Percentiles rank a stretch among this genome's conserved stretches.
Evolutionary conservation across 2,113 vertebrate genomes (phyloP).

Genomic region (Stercorarius parasiticus): DNA sequence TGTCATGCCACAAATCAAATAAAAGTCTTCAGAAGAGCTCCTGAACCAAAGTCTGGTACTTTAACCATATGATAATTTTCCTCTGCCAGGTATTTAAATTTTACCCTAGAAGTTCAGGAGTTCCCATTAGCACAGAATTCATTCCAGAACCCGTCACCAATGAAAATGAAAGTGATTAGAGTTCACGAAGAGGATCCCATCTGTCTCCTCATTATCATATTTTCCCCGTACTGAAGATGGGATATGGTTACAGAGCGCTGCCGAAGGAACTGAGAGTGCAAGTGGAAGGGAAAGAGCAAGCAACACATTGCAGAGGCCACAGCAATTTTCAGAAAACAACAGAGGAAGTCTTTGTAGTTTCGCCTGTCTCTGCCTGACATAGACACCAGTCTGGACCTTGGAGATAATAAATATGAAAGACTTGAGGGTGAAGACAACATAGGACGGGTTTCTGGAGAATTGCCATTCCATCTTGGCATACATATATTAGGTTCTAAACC

Average conservation of each 20-base stretch:
- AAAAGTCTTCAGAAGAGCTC: background rate
- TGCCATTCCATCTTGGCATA: background rate
- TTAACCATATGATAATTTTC: background rate
- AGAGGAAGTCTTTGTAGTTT: background rate
- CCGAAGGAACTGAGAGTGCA: rapidly evolving
- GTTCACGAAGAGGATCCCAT: background rate
- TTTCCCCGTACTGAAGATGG: background rate
- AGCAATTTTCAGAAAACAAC: background rate
- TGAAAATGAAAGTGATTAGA: background rate
- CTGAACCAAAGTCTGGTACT: background rate
- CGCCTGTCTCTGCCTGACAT: background rate
- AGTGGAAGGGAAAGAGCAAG: background rate
- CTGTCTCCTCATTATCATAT: background rate
- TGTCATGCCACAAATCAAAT: slow-evolving; percentile 14
- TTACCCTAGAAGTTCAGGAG: background rate
- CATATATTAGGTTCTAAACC: background rate
- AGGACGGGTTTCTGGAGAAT: background rate
- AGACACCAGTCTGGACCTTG: background rate
- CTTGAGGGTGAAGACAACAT: background rate
- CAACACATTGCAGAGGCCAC: background rate
- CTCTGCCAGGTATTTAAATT: slow-evolving; percentile 28
- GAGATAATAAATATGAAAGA: background rate
- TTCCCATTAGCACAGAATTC: slow-evolving; percentile 30
- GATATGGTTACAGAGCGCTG: background rate
- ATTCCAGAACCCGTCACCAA: background rate